Conservation (phyloP, 1,140 invertebrate genomes). For the Drosophila azteca region DNA sequence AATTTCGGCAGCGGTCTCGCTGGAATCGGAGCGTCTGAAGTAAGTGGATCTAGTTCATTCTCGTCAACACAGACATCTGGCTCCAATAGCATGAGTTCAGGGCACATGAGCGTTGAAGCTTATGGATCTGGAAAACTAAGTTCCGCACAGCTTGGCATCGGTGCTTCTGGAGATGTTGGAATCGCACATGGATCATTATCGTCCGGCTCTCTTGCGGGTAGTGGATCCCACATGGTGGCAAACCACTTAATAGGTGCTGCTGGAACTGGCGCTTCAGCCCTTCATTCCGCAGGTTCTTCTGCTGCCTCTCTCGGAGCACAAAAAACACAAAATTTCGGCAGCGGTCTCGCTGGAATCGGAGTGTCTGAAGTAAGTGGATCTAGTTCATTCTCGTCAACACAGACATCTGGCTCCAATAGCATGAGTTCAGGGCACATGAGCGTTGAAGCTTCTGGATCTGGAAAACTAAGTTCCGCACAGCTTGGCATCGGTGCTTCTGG, state of each 20-base stretch:
- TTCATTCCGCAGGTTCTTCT: no score
- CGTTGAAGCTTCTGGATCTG: constrained; percentile 1
- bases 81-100: no score
- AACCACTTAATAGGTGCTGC: not conserved
- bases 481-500: no score
- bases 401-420: not conserved
- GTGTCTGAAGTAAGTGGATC: not conserved
- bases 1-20: not conserved
- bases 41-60: not conserved
- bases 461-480: no score
- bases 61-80: no score
- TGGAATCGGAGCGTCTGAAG: not conserved
- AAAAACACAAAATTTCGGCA: not conserved
- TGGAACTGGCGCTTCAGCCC: no score
- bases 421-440: not conserved
- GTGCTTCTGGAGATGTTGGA: not conserved
- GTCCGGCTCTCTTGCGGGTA: not conserved
- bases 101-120: no score
- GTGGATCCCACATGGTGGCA: constrained; percentile 2
- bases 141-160: constrained; percentile 7
- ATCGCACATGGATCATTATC: no score
- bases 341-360: not conserved
- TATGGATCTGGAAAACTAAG: not conserved
- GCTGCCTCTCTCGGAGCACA: not conserved
- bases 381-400: not conserved